Conservation (phyloP, 2,888 invertebrate genomes). For the Lysandra coridon region DNA sequence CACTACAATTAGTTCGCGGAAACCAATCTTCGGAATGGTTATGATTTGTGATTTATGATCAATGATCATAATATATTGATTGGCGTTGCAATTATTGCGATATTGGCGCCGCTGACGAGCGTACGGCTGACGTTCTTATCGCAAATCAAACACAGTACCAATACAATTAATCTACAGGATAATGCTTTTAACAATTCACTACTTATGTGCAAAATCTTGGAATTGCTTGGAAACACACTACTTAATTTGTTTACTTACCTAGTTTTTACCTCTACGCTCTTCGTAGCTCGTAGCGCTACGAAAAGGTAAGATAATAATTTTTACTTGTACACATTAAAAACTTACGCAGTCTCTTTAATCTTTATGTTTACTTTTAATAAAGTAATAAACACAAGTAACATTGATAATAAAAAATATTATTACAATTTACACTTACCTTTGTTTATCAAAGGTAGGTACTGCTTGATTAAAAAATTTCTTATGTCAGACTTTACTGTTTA, state of each 20-base stretch:
- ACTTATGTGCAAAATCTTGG: not conserved
- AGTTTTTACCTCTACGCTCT: not conserved
- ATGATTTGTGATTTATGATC: not conserved
- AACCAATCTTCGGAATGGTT: not conserved
- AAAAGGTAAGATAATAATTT: not conserved
- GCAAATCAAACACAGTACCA: not conserved
- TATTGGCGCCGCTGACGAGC: not conserved
- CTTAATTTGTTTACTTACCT: not conserved
- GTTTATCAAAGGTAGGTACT: too few relatives aligned
- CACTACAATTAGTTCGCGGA: not conserved
- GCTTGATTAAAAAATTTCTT: too few relatives aligned
- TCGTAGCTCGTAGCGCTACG: constrained; percentile 11
- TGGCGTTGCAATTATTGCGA: not conserved
- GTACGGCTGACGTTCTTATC: not conserved
- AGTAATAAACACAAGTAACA: too few relatives aligned
- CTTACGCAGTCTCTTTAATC: not conserved
- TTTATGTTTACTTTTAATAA: not conserved
- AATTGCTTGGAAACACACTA: not conserved
- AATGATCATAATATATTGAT: not conserved
- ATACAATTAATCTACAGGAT: not conserved
- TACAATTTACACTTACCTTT: too few relatives aligned
- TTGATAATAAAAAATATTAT: too few relatives aligned
- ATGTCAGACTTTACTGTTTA: too few relatives aligned
- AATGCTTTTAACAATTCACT: not conserved
- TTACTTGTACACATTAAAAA: not conserved